Percentiles rank a stretch among this genome's conserved stretches.
phyloP scores from a whole-genome alignment of 35 echinoderm and acorn worm species.

The Diadema setosum region DNA sequence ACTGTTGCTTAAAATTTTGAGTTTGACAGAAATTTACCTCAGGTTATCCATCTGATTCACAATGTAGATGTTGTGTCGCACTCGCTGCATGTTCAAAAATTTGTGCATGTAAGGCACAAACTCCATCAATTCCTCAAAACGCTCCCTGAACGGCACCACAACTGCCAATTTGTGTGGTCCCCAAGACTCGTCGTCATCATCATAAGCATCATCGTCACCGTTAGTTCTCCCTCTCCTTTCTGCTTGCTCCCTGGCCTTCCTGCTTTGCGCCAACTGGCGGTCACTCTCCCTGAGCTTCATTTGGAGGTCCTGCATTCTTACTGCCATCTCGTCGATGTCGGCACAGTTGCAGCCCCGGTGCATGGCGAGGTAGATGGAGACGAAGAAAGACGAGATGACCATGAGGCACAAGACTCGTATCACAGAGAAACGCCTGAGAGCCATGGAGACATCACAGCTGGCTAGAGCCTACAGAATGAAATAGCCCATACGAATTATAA shows the following conservation, averaged over 20 bases:
- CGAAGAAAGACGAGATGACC: background rate
- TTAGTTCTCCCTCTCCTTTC: background rate
- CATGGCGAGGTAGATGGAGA: conserved; percentile 18
- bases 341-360: conserved; percentile 33
- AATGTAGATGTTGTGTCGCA: conserved; percentile 77
- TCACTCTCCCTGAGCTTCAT: conserved; percentile 35
- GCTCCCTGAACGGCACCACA: conserved; percentile 79
- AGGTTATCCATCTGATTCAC: conserved; percentile 91
- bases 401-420: background rate
- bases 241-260: background rate
- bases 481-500: no score
- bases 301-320: conserved; percentile 19
- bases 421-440: background rate
- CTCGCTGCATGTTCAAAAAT: conserved; percentile 76
- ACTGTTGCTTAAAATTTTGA: background rate
- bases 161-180: conserved; percentile 83
- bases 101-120: conserved; percentile 97
- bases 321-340: conserved; percentile 37
- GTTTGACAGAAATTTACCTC: conserved; percentile 36
- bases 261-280: background rate
- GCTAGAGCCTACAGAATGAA: no score
- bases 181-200: conserved; percentile 59
- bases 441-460: background rate
- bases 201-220: background rate
- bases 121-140: conserved; percentile 97